Evolutionary conservation across 2,797 vertebrate genomes (phyloP), one percentile per base, ranked within the genome.

Genomic region (Takifugu rubripes): DNA sequence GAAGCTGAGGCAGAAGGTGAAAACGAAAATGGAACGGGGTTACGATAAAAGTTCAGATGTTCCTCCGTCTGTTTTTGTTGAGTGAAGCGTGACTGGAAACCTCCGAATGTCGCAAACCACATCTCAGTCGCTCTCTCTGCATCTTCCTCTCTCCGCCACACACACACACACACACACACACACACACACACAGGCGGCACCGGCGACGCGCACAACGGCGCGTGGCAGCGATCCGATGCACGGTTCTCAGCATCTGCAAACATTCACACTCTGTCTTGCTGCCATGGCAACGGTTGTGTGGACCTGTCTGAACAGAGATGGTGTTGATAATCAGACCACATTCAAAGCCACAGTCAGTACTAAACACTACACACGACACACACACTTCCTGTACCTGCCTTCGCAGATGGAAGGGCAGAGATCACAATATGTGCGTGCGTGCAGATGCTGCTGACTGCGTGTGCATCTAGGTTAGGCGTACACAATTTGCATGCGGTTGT

Each of bases 61-160:
- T 73, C 46, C 49, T 78, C 52, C 50, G 52, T 68, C 47, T 74
- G 59, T 59, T 55, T 54, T 33, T 33, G 29, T 66, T 50, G 57
- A 49, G 61, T 64, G 74, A 64, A 63, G 67, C 71, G 36, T 80
- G 76, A 85, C 79, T 77, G 79, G 82, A 87, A 87, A 78, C 68
- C 74, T 78, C 66, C 69, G 63, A 68, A 62, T 27, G 60, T 44
- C 59, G 54, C 5, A 68, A 77, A 71, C 78, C 75, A 75, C 79
- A 63, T 69, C 36, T 10, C 36, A 40, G 12, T 40, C 10, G 12
- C 36, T 40, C 36, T 40, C 36, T 40, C 33, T 36, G 10, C 33
- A 7, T 33, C 33, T 33, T 21, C 21, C 21, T 21, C 21, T 5
- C 27, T 5, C 27, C 4, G 4, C 4, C 27, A 29, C 27, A 29